Evolutionary conservation across 2,797 vertebrate genomes (phyloP).

Genomic region (Gallinago solitaria): DNA sequence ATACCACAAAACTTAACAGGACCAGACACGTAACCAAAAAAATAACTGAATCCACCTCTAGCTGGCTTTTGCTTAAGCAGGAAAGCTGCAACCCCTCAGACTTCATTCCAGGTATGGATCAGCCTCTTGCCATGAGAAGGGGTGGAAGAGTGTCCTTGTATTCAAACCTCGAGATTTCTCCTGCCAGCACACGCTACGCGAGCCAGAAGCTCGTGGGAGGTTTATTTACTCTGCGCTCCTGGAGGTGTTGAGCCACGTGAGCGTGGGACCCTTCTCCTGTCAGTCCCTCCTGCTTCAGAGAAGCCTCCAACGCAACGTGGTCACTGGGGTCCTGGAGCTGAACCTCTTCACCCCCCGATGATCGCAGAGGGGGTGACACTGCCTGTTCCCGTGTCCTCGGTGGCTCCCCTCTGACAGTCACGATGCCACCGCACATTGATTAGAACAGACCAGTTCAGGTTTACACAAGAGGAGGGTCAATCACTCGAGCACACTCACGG

Average conservation of each 20-base stretch:
- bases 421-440: rapidly evolving
- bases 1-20: background rate
- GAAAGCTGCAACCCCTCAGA: background rate
- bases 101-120: background rate
- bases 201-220: background rate
- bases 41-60: background rate
- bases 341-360: background rate
- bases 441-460: background rate
- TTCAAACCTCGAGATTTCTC: background rate
- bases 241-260: background rate
- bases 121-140: background rate
- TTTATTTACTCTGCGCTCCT: background rate
- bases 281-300: background rate
- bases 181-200: background rate
- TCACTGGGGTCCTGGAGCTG: background rate
- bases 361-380: rapidly evolving
- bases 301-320: rapidly evolving
- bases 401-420: background rate
- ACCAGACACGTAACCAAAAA: background rate
- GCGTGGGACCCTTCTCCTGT: rapidly evolving
- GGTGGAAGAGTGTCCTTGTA: background rate
- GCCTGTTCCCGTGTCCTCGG: rapidly evolving
- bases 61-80: background rate
- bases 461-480: background rate
- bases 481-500: background rate